phyloP scores from a whole-genome alignment of 37 sponge, comb jelly and placozoan species.

The Aplysina aerophoba region DNA sequence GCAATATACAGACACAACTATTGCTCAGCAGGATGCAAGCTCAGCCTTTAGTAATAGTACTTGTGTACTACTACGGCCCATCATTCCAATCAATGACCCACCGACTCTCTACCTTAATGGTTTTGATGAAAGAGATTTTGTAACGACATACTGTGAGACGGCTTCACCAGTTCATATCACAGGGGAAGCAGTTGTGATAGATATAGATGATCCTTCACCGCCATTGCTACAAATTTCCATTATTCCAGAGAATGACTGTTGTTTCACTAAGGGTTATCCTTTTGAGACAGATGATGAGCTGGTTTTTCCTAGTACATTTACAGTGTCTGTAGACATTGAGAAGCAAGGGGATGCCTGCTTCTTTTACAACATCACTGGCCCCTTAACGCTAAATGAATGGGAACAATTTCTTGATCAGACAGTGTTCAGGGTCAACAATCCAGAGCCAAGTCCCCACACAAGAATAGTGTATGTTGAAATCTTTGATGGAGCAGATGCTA shows the following conservation, averaged over 20 bases:
- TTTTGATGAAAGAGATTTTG: constrained; percentile 8
- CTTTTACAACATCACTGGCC: constrained; percentile 43
- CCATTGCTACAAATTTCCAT: constrained; percentile 42
- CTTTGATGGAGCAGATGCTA: constrained; percentile 35
- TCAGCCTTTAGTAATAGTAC: constrained; percentile 50
- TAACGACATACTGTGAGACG: constrained; percentile 56
- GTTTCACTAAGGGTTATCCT: constrained; percentile 44
- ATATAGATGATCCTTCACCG: constrained; percentile 43
- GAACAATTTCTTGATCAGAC: constrained; percentile 45
- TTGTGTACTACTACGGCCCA: constrained; percentile 34
- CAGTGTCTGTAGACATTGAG: not conserved
- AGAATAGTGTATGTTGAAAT: constrained; percentile 54
- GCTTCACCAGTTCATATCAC: constrained; percentile 43
- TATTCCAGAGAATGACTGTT: constrained; percentile 36
- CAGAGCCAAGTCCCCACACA: constrained; percentile 75
- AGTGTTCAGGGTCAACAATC: constrained; percentile 51
- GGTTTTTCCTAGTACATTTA: not conserved
- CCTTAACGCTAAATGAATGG: constrained; percentile 52
- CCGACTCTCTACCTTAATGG: constrained; percentile 62
- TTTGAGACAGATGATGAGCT: constrained; percentile 48
- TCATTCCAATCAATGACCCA: constrained; percentile 60
- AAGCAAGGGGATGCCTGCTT: constrained; percentile 56
- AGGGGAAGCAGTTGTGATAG: constrained; percentile 29
- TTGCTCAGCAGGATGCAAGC: not conserved
- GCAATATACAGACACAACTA: constrained; percentile 48